These are phyloP conservation scores for Dorcus parallelipipedus DNA, from an alignment of 2,888 invertebrate species.

Conservation along the genomic window DNA sequence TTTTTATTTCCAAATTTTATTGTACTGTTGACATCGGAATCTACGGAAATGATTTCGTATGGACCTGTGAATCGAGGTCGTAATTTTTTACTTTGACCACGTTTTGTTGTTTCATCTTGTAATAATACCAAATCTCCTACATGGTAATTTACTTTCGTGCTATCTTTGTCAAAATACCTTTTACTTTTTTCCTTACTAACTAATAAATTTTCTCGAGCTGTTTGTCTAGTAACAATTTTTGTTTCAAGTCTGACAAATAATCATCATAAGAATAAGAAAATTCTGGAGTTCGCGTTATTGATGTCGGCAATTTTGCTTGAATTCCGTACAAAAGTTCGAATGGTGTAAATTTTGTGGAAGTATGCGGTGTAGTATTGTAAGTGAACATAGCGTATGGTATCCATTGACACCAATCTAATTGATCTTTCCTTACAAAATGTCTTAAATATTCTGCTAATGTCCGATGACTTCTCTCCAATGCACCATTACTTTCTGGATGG, in stretches of 20 bases:
- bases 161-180: too few species aligned
- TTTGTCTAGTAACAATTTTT: conserved; percentile 22
- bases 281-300: conserved; percentile 23
- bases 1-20: too few species aligned
- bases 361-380: too few species aligned
- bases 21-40: too few species aligned
- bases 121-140: conserved; percentile 6
- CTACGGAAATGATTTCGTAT: not conserved
- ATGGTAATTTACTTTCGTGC: not conserved
- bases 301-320: conserved; percentile 17
- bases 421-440: too few species aligned
- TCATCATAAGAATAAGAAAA: conserved; percentile 27
- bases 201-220: conserved; percentile 21
- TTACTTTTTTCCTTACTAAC: not conserved
- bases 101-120: conserved; percentile 1
- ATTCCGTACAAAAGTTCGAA: conserved; percentile 26
- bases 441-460: conserved; percentile 28
- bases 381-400: too few species aligned
- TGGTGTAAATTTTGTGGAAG: conserved; percentile 23
- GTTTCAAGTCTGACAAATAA: conserved; percentile 17
- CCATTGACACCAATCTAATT: too few species aligned
- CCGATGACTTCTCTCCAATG: conserved; percentile 32
- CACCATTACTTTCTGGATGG: conserved; percentile 31
- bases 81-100: conserved; percentile 6
- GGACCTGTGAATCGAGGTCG: conserved; percentile 6